Conservation (phyloP, 1,140 invertebrate genomes). For the Atta texana region DNA sequence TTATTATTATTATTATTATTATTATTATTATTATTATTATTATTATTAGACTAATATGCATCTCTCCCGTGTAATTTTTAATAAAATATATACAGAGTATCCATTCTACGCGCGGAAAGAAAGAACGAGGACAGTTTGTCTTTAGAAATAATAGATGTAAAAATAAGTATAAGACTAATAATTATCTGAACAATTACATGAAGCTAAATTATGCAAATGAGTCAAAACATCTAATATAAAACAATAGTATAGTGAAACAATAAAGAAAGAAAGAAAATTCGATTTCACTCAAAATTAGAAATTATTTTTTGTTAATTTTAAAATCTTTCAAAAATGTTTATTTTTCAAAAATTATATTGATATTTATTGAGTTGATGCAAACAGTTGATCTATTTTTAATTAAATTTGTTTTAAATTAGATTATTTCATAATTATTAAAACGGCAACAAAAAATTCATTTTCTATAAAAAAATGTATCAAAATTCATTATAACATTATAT, state of each 20-base stretch:
- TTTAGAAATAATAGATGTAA: background rate
- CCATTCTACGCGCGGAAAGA: background rate
- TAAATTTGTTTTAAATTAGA: background rate
- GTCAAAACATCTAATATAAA: background rate
- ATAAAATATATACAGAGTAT: slow-evolving; percentile 34
- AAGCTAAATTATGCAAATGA: slow-evolving; percentile 2
- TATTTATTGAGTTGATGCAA: slow-evolving; percentile 28
- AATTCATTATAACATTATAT: background rate
- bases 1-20: too few relatives aligned
- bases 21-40: background rate
- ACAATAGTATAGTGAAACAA: background rate
- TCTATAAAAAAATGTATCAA: background rate
- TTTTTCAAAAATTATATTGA: background rate
- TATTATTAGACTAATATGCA: slow-evolving; percentile 31
- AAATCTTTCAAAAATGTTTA: background rate
- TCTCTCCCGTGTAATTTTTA: slow-evolving; percentile 25
- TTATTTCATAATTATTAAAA: background rate
- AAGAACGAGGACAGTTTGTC: background rate
- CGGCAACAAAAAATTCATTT: background rate
- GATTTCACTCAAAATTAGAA: background rate
- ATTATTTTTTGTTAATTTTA: background rate
- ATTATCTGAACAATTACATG: slow-evolving; percentile 20
- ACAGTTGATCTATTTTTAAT: background rate
- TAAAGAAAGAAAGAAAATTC: slow-evolving; percentile 10
- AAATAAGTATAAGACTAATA: slow-evolving; percentile 4